phyloP scores from a whole-genome alignment of 92 coral and sea anemone genomes.

The Montipora capitata region DNA sequence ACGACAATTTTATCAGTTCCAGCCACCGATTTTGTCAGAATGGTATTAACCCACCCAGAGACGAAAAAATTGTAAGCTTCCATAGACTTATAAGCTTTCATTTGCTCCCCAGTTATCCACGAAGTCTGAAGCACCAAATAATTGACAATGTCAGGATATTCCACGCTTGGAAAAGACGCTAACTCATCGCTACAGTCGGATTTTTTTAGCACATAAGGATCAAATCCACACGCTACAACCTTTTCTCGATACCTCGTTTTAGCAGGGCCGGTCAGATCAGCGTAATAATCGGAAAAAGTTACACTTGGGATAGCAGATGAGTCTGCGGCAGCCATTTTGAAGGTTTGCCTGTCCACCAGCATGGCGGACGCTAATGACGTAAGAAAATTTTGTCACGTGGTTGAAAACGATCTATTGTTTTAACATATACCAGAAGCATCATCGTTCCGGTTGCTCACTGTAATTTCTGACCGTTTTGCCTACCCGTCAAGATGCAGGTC shows the following conservation, averaged over 20 bases:
- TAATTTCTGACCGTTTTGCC: conserved; percentile 7
- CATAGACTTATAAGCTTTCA: conserved; percentile 73
- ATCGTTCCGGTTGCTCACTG: too few relatives aligned
- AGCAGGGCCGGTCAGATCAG: conserved; percentile 16
- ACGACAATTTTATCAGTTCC: conserved; percentile 52
- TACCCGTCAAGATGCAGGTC: conserved; percentile 42
- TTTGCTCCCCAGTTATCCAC: conserved; percentile 47
- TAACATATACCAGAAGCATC: too few relatives aligned
- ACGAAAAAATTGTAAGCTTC: conserved; percentile 73
- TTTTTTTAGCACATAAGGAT: conserved; percentile 43
- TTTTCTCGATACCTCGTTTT: neutral
- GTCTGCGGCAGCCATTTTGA: too few relatives aligned
- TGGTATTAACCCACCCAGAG: conserved; percentile 71
- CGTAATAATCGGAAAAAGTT: conserved; percentile 31
- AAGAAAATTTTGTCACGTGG: too few relatives aligned
- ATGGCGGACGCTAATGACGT: too few relatives aligned
- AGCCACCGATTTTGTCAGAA: conserved; percentile 35
- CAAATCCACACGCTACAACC: neutral
- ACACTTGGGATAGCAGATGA: too few relatives aligned
- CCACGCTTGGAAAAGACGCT: conserved; percentile 44
- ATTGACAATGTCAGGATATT: conserved; percentile 74
- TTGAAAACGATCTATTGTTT: too few relatives aligned
- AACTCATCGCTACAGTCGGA: conserved; percentile 55
- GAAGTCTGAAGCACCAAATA: conserved; percentile 70
- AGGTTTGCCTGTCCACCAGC: too few relatives aligned